A percentile compares a stretch with the other conserved stretches of the same genome.
Conservation (phyloP, 2,888 invertebrate species). For the Pterostichus madidus region DNA sequence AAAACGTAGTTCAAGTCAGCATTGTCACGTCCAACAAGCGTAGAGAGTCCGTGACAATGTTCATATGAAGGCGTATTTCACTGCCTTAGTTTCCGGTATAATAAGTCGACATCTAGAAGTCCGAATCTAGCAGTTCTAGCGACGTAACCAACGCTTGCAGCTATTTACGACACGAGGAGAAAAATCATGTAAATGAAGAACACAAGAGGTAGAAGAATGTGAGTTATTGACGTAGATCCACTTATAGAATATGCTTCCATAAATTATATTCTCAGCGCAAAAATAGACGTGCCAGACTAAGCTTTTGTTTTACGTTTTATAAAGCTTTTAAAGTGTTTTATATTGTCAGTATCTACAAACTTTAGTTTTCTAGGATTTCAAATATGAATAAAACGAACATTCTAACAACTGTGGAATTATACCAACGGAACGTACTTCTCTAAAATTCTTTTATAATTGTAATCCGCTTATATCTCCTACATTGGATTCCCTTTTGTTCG, state of each 20-base stretch:
- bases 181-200: constrained; percentile 57
- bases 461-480: constrained; percentile 32
- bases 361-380: constrained; percentile 12
- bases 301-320: constrained; percentile 50
- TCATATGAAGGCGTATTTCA: constrained; percentile 14
- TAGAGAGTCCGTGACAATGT: constrained; percentile 1
- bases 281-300: constrained; percentile 25
- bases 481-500: constrained; percentile 14
- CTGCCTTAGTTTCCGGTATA: neutral
- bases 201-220: constrained; percentile 42
- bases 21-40: neutral
- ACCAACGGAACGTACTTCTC: constrained; percentile 1
- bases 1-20: neutral
- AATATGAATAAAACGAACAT: neutral
- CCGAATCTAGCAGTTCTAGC: neutral
- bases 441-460: constrained; percentile 46
- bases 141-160: neutral
- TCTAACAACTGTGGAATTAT: neutral
- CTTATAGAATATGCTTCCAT: constrained; percentile 57
- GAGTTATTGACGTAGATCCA: constrained; percentile 60
- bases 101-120: constrained; percentile 20
- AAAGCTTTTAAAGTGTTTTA: constrained; percentile 60
- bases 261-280: constrained; percentile 59
- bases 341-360: constrained; percentile 50
- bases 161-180: constrained; percentile 49